Evolutionary conservation across 2,113 vertebrate genomes (phyloP).

Genomic region (Paratilapia polleni): DNA sequence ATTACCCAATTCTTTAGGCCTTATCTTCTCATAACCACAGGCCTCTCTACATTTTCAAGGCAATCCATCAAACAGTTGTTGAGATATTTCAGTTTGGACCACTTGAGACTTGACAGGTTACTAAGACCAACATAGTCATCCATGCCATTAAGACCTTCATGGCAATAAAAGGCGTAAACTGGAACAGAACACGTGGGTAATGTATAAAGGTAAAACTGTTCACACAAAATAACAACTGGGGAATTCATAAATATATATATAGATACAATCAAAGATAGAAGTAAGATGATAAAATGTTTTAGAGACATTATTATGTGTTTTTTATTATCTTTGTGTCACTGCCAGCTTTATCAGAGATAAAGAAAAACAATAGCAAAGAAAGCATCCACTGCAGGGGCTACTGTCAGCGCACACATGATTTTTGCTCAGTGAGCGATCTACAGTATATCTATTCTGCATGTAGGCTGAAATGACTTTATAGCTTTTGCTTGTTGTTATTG

Average conservation of each 20-base stretch:
- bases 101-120: not conserved
- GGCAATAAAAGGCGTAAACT: not conserved
- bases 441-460: not conserved
- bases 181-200: not conserved
- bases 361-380: not conserved
- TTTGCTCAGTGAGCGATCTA: not conserved
- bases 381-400: not conserved
- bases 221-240: too few species aligned
- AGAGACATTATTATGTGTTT: not conserved
- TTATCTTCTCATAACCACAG: not conserved
- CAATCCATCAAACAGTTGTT: not conserved
- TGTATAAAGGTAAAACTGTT: too few species aligned
- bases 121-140: not conserved
- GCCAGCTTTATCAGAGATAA: not conserved
- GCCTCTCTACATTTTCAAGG: not conserved
- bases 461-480: constrained; percentile 4
- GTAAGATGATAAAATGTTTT: not conserved
- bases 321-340: not conserved
- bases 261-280: not conserved
- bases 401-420: constrained; percentile 4
- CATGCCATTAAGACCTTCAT: not conserved
- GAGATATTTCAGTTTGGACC: not conserved
- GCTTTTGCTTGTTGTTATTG: constrained; percentile 8
- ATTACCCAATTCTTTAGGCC: not conserved
- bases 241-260: not conserved